Evolutionary conservation across 2,888 invertebrate genomes (phyloP).

Genomic region (Drosophila robusta): DNA sequence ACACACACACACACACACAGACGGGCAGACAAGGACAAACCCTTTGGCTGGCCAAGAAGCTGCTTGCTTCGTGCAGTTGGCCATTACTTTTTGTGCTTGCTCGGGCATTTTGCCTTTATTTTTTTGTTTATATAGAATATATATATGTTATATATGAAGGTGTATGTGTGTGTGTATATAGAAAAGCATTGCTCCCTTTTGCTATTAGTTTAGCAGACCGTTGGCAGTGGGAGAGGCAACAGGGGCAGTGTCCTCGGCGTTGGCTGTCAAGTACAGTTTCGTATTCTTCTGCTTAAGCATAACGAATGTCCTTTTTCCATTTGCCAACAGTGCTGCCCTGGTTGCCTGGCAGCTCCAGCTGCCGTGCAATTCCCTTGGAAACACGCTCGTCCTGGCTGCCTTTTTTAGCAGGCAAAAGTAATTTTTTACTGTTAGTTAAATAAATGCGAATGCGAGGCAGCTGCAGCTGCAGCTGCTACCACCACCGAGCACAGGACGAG

Average conservation of each 20-base stretch:
- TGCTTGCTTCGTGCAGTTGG: conserved; percentile 58
- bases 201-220: conserved; percentile 68
- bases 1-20: conserved; percentile 21
- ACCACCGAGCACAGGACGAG: conserved; percentile 51
- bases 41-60: conserved; percentile 65
- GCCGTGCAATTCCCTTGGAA: conserved; percentile 64
- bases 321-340: conserved; percentile 39
- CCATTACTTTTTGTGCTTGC: conserved; percentile 76
- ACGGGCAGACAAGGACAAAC: conserved; percentile 49
- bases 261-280: conserved; percentile 80
- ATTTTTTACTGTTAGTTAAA: conserved; percentile 80
- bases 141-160: conserved; percentile 1
- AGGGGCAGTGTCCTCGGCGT: conserved; percentile 43
- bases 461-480: conserved; percentile 43
- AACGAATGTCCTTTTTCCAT: conserved; percentile 80
- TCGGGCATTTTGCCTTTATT: conserved; percentile 54
- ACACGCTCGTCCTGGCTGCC: conserved; percentile 30
- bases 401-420: conserved; percentile 65
- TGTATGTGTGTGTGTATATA: conserved; percentile 20
- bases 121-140: conserved; percentile 38
- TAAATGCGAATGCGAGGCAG: conserved; percentile 68
- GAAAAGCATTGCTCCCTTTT: conserved; percentile 58
- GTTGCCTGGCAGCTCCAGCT: conserved; percentile 32
- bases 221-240: conserved; percentile 16
- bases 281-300: conserved; percentile 82